Percentiles rank a stretch among this genome's conserved stretches.
Conservation (phyloP, 2,113 vertebrate genomes). For the Corythoichthys haematopterus region DNA sequence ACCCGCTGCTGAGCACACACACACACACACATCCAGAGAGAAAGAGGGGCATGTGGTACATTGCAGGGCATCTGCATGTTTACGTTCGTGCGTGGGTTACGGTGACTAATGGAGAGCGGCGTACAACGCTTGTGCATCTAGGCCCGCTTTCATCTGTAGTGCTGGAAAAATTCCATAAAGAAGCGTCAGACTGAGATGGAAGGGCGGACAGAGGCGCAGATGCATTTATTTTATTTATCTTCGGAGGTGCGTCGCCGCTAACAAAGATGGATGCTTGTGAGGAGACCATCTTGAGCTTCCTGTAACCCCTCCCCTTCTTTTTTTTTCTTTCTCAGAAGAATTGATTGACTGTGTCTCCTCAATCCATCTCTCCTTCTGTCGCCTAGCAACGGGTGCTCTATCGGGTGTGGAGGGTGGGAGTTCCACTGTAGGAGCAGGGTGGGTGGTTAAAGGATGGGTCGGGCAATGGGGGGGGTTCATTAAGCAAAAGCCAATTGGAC, state of each 20-base stretch:
- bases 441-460: constrained; percentile 32
- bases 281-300: constrained; percentile 54
- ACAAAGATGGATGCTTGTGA: constrained; percentile 68
- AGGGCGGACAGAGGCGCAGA: constrained; percentile 61
- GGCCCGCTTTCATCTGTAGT: constrained; percentile 52
- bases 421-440: constrained; percentile 48
- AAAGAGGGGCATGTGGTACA: constrained; percentile 45
- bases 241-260: constrained; percentile 51
- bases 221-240: constrained; percentile 70
- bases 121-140: constrained; percentile 36
- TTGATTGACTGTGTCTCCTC: constrained; percentile 79
- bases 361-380: constrained; percentile 79
- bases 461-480: constrained; percentile 32
- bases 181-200: constrained; percentile 52
- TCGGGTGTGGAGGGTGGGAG: constrained; percentile 73
- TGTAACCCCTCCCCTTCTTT: constrained; percentile 29
- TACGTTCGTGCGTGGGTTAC: constrained; percentile 40
- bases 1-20: constrained; percentile 61
- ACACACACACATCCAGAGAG: constrained; percentile 28
- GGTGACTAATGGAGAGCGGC: constrained; percentile 58
- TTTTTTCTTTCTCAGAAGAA: constrained; percentile 69
- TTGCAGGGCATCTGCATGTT: constrained; percentile 55
- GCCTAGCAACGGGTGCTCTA: constrained; percentile 79
- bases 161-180: constrained; percentile 57
- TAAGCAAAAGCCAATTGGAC: constrained; percentile 57